These are phyloP conservation scores for Anas platyrhynchos DNA, from an alignment of 2,113 vertebrate genomes.

Conservation along the genomic window DNA sequence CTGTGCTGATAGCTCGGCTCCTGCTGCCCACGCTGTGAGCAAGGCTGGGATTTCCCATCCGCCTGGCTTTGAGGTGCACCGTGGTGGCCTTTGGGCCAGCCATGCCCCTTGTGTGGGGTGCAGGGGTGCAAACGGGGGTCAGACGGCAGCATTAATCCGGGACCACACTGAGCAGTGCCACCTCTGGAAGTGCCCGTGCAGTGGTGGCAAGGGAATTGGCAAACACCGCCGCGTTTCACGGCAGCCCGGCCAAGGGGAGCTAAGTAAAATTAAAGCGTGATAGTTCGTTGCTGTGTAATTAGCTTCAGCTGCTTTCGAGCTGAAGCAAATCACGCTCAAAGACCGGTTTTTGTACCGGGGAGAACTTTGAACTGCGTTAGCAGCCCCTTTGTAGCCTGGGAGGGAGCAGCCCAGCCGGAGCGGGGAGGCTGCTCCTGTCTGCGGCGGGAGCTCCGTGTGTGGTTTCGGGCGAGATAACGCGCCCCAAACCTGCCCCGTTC, in stretches of 20 bases:
- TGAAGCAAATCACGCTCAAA: slow-evolving; percentile 22
- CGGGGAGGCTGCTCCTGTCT: background rate
- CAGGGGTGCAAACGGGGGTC: background rate
- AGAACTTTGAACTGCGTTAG: background rate
- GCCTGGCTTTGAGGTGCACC: background rate
- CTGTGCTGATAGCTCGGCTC: rapidly evolving
- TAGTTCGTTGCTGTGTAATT: slow-evolving; percentile 19
- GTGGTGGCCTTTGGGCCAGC: background rate
- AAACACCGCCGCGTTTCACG: rapidly evolving
- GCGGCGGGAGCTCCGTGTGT: slow-evolving; percentile 2
- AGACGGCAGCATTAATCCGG: no score
- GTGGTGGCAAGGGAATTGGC: background rate
- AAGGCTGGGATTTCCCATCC: background rate
- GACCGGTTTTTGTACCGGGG: background rate
- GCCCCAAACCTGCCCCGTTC: background rate
- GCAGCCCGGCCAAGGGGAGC: background rate
- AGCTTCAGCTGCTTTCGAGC: slow-evolving; percentile 35
- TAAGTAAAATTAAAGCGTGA: background rate
- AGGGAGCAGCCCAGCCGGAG: background rate
- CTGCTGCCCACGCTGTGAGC: rapidly evolving
- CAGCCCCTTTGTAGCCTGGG: background rate
- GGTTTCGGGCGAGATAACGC: background rate
- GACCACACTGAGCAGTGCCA: no score
- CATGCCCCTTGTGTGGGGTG: background rate
- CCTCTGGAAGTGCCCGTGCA: no score